phyloP scores from a whole-genome alignment of 2,888 invertebrate genomes.

The Tridacna gigas region DNA sequence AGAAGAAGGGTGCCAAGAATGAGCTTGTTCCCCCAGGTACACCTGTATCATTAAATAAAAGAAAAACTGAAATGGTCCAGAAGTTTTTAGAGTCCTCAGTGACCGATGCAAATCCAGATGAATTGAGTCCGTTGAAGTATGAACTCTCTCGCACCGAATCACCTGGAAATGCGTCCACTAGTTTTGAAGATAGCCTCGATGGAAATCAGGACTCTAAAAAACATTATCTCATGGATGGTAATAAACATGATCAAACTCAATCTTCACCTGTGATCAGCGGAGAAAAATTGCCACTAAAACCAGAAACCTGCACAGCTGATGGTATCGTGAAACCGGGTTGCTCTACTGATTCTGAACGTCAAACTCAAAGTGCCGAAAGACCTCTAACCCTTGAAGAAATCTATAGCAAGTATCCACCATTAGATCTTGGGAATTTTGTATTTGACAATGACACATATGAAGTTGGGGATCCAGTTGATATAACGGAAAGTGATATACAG shows the following conservation, averaged over 20 bases:
- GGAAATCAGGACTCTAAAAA: slow-evolving; percentile 39
- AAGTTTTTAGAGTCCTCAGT: slow-evolving; percentile 84
- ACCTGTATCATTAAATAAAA: slow-evolving; percentile 66
- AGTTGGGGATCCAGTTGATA: slow-evolving; percentile 86
- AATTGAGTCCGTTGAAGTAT: slow-evolving; percentile 74
- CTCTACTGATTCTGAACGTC: slow-evolving; percentile 30
- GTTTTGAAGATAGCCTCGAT: slow-evolving; percentile 62
- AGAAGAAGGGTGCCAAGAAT: slow-evolving; percentile 71
- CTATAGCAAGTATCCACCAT: slow-evolving; percentile 89
- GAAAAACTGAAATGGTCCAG: slow-evolving; percentile 85
- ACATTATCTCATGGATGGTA: slow-evolving; percentile 39
- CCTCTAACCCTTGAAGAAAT: slow-evolving; percentile 84
- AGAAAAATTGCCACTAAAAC: slow-evolving; percentile 10
- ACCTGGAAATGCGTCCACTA: slow-evolving; percentile 69
- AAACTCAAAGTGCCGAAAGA: slow-evolving; percentile 40
- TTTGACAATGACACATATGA: slow-evolving; percentile 85
- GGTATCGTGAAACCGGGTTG: slow-evolving; percentile 46
- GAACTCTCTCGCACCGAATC: slow-evolving; percentile 87
- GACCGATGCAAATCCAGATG: slow-evolving; percentile 71
- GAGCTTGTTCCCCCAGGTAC: slow-evolving; percentile 65
- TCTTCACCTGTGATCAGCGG: slow-evolving; percentile 59
- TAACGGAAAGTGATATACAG: slow-evolving; percentile 78
- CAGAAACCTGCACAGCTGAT: slow-evolving; percentile 31
- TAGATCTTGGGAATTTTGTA: slow-evolving; percentile 87
- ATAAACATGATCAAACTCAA: slow-evolving; percentile 55